Conservation (phyloP, 2,888 invertebrate genomes). For the Barypeithes pellucidus region DNA sequence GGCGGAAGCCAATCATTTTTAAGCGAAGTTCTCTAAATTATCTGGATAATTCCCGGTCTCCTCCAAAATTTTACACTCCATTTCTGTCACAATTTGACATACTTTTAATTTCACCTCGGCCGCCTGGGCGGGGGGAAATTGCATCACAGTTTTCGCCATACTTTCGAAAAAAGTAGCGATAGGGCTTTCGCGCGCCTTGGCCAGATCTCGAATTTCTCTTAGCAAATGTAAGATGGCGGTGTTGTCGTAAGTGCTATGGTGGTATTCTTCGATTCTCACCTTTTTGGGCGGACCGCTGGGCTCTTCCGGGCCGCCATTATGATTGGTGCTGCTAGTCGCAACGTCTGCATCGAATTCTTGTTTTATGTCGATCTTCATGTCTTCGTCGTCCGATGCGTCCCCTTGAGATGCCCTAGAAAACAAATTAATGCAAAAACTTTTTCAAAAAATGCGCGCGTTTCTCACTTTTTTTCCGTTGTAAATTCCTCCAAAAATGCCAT, state of each 20-base stretch:
- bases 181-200: slow-evolving; percentile 52
- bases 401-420: slow-evolving; percentile 29
- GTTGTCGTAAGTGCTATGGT: slow-evolving; percentile 32
- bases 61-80: slow-evolving; percentile 54
- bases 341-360: slow-evolving; percentile 50
- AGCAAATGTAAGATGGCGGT: slow-evolving; percentile 52
- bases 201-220: slow-evolving; percentile 52
- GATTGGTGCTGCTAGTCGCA: slow-evolving; percentile 33
- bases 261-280: slow-evolving; percentile 31
- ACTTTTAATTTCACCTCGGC: slow-evolving; percentile 57
- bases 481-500: slow-evolving; percentile 55
- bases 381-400: slow-evolving; percentile 43
- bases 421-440: background rate
- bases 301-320: slow-evolving; percentile 33
- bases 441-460: background rate
- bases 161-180: slow-evolving; percentile 56
- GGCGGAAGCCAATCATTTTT: background rate
- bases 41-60: slow-evolving; percentile 49
- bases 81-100: slow-evolving; percentile 57
- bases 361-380: slow-evolving; percentile 46
- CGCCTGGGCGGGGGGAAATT: slow-evolving; percentile 56
- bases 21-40: slow-evolving; percentile 34
- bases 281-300: slow-evolving; percentile 26
- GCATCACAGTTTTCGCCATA: slow-evolving; percentile 58
- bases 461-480: slow-evolving; percentile 52